These are phyloP conservation scores for Rhabdornis inornatus DNA, from an alignment of 2,113 vertebrate species.

Conservation along the genomic window DNA sequence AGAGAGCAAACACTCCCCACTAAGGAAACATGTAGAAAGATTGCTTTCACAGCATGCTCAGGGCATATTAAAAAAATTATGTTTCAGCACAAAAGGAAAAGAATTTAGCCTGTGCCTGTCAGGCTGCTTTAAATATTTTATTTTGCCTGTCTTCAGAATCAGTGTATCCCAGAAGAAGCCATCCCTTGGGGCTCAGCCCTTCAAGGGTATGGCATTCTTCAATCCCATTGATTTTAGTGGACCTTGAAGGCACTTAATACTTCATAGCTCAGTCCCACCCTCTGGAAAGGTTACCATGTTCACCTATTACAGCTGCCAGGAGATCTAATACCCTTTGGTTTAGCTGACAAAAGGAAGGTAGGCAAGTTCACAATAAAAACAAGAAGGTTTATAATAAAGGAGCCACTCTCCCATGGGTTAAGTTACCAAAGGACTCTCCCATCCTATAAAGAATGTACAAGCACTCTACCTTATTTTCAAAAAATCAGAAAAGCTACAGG, in stretches of 20 bases:
- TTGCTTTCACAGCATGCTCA: conserved; percentile 56
- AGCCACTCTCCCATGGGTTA: background rate
- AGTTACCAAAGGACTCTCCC: background rate
- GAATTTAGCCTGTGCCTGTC: conserved; percentile 32
- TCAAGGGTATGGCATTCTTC: conserved; percentile 38
- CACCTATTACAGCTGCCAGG: background rate
- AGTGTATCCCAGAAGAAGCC: conserved; percentile 37
- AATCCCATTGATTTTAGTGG: conserved; percentile 55
- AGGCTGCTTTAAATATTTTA: conserved; percentile 65
- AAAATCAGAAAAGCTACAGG: too few relatives aligned
- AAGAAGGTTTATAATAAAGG: background rate
- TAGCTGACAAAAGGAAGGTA: background rate
- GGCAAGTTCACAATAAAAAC: background rate
- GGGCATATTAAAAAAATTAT: conserved; percentile 52
- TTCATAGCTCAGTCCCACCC: background rate
- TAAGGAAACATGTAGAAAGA: conserved; percentile 5
- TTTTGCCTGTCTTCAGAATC: conserved; percentile 58
- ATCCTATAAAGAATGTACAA: background rate
- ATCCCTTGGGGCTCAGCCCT: conserved; percentile 38
- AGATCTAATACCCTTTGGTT: background rate
- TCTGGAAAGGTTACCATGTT: background rate
- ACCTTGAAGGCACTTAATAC: conserved; percentile 54
- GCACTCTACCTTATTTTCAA: background rate
- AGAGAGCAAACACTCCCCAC: background rate
- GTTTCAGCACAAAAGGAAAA: conserved; percentile 64